phyloP scores from a whole-genome alignment of 2,888 invertebrate genomes.

The Steinernema hermaphroditum region DNA sequence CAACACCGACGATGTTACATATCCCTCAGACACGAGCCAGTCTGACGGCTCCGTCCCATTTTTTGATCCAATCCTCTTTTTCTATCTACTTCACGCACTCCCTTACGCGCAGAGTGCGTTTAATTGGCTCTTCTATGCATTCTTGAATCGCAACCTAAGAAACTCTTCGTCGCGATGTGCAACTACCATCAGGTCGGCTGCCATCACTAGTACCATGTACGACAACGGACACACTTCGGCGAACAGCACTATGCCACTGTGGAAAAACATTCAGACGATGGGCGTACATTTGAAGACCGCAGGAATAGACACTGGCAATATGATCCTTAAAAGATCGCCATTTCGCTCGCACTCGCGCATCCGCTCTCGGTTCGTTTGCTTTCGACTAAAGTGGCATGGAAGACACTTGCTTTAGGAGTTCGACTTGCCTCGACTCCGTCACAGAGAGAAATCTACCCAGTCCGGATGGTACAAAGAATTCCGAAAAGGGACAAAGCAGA shows the following conservation, averaged over 20 bases:
- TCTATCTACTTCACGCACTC: constrained; percentile 62
- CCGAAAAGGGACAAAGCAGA: not conserved
- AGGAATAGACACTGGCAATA: constrained; percentile 54
- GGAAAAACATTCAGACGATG: constrained; percentile 60
- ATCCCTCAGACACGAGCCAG: not conserved
- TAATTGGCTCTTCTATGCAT: constrained; percentile 66
- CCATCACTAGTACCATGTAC: constrained; percentile 34
- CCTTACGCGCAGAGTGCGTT: constrained; percentile 64
- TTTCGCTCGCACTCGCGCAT: constrained; percentile 53
- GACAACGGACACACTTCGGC: constrained; percentile 33
- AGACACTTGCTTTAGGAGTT: constrained; percentile 4
- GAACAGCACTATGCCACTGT: constrained; percentile 46
- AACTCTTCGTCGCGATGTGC: constrained; percentile 41
- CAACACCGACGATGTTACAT: not conserved
- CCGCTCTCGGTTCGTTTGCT: constrained; percentile 49
- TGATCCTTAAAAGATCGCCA: constrained; percentile 55
- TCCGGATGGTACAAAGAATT: not conserved
- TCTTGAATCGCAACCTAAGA: constrained; percentile 58
- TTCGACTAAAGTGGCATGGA: not conserved
- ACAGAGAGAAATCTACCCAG: not conserved
- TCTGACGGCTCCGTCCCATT: not conserved
- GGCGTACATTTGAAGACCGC: constrained; percentile 58
- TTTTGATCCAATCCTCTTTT: constrained; percentile 35
- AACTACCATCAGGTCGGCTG: constrained; percentile 36
- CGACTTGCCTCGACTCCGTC: constrained; percentile 23